Evolutionary conservation across 2,113 vertebrate species (phyloP).

Genomic region (Phylloscopus trochilus): DNA sequence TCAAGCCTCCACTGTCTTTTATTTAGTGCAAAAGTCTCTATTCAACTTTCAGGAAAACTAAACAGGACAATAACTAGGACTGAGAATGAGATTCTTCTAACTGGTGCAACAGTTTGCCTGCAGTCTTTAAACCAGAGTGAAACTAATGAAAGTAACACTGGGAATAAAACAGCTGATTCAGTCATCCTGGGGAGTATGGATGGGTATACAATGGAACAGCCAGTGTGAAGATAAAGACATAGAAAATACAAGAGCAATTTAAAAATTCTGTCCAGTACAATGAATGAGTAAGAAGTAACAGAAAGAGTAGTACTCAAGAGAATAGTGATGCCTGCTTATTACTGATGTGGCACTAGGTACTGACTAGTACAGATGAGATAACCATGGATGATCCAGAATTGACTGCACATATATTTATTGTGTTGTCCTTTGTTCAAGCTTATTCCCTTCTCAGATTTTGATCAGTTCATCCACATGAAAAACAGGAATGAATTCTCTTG

Average conservation of each 20-base stretch:
- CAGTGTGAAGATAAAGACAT: not conserved
- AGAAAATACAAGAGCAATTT: not conserved
- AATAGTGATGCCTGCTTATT: not conserved
- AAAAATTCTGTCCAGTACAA: not conserved
- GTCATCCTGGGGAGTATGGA: not conserved
- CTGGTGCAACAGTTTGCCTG: not conserved
- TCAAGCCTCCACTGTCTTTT: not conserved
- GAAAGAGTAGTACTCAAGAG: not conserved
- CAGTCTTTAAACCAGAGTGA: not conserved
- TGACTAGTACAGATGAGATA: not conserved
- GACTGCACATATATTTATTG: not conserved
- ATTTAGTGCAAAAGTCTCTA: not conserved
- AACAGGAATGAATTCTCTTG: conserved; percentile 48
- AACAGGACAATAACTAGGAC: not conserved
- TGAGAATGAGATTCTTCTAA: not conserved
- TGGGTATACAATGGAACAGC: not conserved
- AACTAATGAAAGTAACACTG: not conserved
- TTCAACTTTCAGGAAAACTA: not conserved
- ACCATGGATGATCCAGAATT: not conserved
- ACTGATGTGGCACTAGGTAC: not conserved
- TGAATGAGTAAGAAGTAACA: not conserved
- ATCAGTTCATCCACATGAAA: conserved; percentile 41
- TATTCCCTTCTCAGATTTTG: not conserved
- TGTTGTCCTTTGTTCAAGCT: not conserved
- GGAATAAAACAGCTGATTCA: not conserved